phyloP scores from a whole-genome alignment of 2,113 vertebrate genomes.

The Sturnira hondurensis region DNA sequence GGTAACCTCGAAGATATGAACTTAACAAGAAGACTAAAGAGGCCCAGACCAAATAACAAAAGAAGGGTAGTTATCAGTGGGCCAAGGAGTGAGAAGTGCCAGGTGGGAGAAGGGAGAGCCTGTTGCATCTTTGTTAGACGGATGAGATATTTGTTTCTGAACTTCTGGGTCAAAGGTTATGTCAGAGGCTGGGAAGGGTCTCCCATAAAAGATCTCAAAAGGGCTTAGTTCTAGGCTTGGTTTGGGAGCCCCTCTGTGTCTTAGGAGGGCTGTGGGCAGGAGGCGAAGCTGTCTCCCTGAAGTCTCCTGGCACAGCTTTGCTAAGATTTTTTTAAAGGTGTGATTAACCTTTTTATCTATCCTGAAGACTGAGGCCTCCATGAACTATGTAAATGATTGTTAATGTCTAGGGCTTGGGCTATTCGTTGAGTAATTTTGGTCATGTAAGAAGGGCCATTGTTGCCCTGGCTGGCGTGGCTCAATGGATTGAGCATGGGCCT shows the following conservation, averaged over 20 bases:
- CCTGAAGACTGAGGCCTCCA: background rate
- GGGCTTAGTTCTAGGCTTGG: background rate
- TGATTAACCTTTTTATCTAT: background rate
- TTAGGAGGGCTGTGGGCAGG: background rate
- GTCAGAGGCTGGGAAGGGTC: background rate
- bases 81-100: background rate
- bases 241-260: background rate
- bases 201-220: background rate
- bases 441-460: background rate
- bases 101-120: background rate
- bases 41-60: background rate
- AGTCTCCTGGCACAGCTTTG: background rate
- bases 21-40: background rate
- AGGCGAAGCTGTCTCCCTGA: background rate
- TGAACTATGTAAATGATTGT: background rate
- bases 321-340: background rate
- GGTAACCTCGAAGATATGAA: background rate
- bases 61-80: background rate
- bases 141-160: background rate
- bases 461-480: too few species aligned
- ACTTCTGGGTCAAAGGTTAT: background rate
- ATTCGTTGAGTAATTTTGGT: background rate
- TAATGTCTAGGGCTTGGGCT: background rate
- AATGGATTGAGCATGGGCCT: too few species aligned
- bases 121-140: background rate